Conservation (phyloP, 2,113 vertebrate genomes). For the Peromyscus leucopus region DNA sequence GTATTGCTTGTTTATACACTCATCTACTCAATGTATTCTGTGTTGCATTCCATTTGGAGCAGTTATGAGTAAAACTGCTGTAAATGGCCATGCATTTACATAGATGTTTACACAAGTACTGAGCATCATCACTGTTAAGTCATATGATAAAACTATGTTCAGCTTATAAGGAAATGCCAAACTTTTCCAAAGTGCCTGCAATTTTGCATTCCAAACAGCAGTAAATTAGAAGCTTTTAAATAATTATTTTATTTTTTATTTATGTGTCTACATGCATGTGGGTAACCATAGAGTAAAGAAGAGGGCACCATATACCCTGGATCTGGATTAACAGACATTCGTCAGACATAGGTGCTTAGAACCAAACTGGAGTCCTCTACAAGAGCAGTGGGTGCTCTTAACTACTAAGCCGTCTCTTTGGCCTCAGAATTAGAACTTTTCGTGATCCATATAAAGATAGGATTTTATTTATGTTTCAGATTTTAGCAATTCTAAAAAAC, state of each 20-base stretch:
- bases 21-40: not conserved
- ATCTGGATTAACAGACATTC: not conserved
- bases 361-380: not conserved
- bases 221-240: not conserved
- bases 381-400: not conserved
- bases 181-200: not conserved
- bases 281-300: not conserved
- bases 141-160: not conserved
- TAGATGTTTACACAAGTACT: not conserved
- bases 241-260: not conserved
- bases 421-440: not conserved
- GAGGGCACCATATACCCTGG: not conserved
- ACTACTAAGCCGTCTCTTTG: not conserved
- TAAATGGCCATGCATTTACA: not conserved
- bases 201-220: not conserved
- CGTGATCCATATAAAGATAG: not conserved
- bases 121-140: not conserved
- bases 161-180: not conserved
- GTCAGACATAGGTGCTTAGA: not conserved
- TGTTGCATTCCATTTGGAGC: not conserved
- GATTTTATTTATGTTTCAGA: not conserved
- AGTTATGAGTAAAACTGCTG: not conserved
- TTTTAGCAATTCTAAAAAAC: not conserved
- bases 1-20: not conserved
- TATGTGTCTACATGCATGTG: not conserved